phyloP scores from a whole-genome alignment of 2,113 vertebrate species.

The Tupaia tana region DNA sequence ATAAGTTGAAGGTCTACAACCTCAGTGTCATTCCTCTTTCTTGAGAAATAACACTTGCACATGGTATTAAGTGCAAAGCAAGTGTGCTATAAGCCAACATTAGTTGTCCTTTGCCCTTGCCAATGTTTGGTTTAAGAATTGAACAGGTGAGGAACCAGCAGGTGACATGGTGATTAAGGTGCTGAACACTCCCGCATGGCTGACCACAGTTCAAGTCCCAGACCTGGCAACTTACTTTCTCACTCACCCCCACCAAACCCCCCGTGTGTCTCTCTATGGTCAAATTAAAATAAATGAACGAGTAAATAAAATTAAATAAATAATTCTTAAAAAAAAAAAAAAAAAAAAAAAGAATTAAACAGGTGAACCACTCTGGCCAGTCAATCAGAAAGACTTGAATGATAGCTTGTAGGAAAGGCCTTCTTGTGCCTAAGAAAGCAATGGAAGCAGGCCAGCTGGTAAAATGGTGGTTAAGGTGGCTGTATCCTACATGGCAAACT shows the following conservation, averaged over 20 bases:
- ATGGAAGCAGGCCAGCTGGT: no score
- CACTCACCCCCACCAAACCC: no score
- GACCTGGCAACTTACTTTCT: no score
- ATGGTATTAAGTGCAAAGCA: neutral
- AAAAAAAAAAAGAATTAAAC: neutral
- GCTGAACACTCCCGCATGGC: no score
- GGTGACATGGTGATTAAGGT: no score
- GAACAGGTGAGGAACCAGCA: neutral
- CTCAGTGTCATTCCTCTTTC: neutral
- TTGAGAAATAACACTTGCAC: neutral
- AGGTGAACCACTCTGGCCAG: neutral
- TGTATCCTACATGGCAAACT: no score
- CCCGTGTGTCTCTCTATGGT: no score
- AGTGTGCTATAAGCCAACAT: neutral
- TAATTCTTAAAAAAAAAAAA: neutral
- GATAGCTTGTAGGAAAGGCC: neutral
- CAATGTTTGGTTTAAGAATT: neutral
- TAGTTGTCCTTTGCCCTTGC: neutral
- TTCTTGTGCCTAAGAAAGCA: slow-evolving; percentile 26
- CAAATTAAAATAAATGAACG: no score
- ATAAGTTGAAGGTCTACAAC: neutral
- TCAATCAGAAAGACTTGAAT: neutral
- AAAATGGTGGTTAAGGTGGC: no score
- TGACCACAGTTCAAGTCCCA: no score
- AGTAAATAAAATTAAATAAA: no score